phyloP scores from a whole-genome alignment of 2,113 vertebrate genomes.

The Cryptoleucopteryx plumbea region DNA sequence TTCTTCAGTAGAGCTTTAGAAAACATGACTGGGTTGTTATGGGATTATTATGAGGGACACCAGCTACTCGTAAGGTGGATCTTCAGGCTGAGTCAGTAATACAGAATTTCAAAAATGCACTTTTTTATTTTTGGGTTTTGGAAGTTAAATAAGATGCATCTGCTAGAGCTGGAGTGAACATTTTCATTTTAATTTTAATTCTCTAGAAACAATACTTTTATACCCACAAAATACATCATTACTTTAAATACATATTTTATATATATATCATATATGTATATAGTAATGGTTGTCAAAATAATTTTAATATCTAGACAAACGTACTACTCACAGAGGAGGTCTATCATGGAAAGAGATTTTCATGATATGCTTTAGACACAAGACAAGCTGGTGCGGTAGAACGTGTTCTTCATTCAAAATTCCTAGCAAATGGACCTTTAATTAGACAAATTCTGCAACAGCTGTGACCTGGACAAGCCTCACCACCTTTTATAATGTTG shows the following conservation, averaged over 20 bases:
- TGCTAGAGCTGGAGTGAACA: neutral
- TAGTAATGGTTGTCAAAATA: neutral
- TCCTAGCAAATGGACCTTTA: conserved; percentile 16
- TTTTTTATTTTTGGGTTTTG: neutral
- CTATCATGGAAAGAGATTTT: neutral
- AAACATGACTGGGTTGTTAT: neutral
- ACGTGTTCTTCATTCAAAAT: neutral
- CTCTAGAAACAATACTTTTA: neutral
- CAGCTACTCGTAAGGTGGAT: neutral
- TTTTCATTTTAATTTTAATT: neutral
- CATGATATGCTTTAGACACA: neutral
- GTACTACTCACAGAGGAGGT: neutral
- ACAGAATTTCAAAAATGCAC: neutral
- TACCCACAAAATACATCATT: neutral
- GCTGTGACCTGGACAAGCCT: neutral
- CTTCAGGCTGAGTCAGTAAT: conserved; percentile 25
- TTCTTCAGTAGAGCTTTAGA: neutral
- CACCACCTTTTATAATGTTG: neutral
- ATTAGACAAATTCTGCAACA: conserved; percentile 28
- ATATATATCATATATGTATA: too few relatives aligned
- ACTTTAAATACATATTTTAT: neutral
- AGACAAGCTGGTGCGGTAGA: neutral
- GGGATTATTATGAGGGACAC: neutral
- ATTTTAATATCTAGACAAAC: neutral
- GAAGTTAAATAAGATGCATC: neutral